Base-by-base conservation (phyloP, 1,140 invertebrate species). In the Magallana angulata region DNA sequence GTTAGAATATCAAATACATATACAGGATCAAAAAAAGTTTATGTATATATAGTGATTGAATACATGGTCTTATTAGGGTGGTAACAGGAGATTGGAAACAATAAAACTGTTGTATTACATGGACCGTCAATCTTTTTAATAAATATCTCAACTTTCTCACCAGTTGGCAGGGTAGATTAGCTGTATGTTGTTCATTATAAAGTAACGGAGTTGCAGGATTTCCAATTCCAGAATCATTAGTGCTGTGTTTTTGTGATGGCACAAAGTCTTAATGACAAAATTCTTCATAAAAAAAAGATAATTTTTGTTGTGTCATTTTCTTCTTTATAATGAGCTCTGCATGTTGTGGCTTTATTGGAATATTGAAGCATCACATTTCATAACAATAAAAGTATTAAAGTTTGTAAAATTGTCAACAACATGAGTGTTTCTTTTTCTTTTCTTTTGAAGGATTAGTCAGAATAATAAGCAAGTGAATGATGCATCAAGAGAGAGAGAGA, bases 141-240 rank as follows among this genome's bases (percentile, higher is more conserved):
- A n/a, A 64, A n/a, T 6, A 18, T 64, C 16, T 64, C 60, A 1
- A 16, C 16, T 64, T 64, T 16, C 60, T 7, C 18, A 18, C 14
- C 7, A 64, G 60, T 18, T 64, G 60, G 60, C 18, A 16, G 7
- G 18, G 16, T 64, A 64, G 16, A 64, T 64, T 4, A 64, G 60
- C 60, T n/a, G 14, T 64, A 16, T 5, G 60, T 16, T 7, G 16
- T 64, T 18, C 18, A 18, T n/a, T 64, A 18, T n/a, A 18, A n/a
- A n/a, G 60, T 16, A 18, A 4, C 16, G 1, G 36, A 30, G 24
- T 30, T 36, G 24, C 68, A 30, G 24, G 24, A 76, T 76, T 18
- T 76, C 9, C 68, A 76, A 36, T 76, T 76, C 24, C 68, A 8
- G 36, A 76, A 30, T 76, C 68, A 76, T 76, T 76, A 36, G 18